phyloP scores from a whole-genome alignment of 2,888 invertebrate species.

The Cheilosia soror region DNA sequence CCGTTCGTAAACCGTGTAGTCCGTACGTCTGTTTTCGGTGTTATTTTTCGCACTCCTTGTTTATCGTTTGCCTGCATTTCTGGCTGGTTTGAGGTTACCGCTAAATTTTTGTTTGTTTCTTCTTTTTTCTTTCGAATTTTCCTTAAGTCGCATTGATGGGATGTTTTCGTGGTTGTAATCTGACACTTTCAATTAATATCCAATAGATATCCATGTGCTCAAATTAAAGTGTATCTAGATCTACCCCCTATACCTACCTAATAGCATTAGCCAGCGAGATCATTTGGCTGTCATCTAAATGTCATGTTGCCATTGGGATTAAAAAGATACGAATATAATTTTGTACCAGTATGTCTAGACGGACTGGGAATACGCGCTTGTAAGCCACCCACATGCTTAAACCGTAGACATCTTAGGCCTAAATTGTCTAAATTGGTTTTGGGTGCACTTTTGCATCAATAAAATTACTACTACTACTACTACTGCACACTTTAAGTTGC shows the following conservation, averaged over 20 bases:
- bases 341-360: conserved; percentile 42
- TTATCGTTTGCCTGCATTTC: conserved; percentile 65
- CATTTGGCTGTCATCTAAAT: conserved; percentile 58
- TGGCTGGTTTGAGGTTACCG: conserved; percentile 68
- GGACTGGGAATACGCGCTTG: conserved; percentile 22
- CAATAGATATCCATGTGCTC: conserved; percentile 69
- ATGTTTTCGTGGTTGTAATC: conserved; percentile 67
- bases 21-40: conserved; percentile 70
- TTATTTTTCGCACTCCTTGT: conserved; percentile 75
- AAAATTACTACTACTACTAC: background rate
- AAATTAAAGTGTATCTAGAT: conserved; percentile 24
- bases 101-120: conserved; percentile 38
- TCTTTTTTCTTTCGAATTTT: conserved; percentile 16
- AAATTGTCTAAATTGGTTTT: conserved; percentile 62
- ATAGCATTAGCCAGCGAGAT: conserved; percentile 27
- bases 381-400: conserved; percentile 41
- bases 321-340: conserved; percentile 31
- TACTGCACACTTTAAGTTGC: background rate
- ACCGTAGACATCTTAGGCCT: conserved; percentile 8
- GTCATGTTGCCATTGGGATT: conserved; percentile 59
- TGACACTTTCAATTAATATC: conserved; percentile 77
- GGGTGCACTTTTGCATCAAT: conserved; percentile 31
- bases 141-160: conserved; percentile 49
- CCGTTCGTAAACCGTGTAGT: conserved; percentile 32
- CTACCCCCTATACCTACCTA: background rate